Percentiles rank a stretch among this genome's conserved stretches.
These are phyloP conservation scores for Brienomyrus brachyistius DNA, from an alignment of 2,113 vertebrate genomes.

Conservation along the genomic window DNA sequence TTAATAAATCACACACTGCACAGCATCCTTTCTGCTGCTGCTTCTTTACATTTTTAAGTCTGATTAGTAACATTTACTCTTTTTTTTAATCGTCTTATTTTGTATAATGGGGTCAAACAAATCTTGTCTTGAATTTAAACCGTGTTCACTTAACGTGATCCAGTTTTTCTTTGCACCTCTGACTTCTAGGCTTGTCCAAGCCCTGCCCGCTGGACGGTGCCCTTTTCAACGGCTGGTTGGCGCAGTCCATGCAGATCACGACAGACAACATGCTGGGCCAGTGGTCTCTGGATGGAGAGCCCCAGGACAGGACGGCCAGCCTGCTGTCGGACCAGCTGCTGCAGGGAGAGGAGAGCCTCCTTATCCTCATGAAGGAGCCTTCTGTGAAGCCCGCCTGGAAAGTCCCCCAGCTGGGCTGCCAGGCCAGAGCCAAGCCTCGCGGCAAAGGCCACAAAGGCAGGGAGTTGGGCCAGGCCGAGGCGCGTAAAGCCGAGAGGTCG, in stretches of 20 bases:
- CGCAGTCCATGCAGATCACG: conserved; percentile 88
- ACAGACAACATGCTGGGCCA: conserved; percentile 90
- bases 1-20: neutral
- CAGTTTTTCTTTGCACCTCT: neutral
- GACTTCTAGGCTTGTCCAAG: conserved; percentile 71
- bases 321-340: conserved; percentile 88
- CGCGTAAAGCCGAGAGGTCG: conserved; percentile 41
- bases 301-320: conserved; percentile 70
- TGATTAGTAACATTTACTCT: neutral
- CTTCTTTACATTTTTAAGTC: neutral
- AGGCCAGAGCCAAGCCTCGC: conserved; percentile 64
- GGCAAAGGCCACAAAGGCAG: conserved; percentile 57
- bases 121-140: neutral
- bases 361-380: conserved; percentile 93
- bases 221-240: conserved; percentile 93
- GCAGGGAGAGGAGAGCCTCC: conserved; percentile 83
- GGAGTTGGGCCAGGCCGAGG: conserved; percentile 27
- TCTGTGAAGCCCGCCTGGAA: conserved; percentile 79
- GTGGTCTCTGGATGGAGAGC: conserved; percentile 80
- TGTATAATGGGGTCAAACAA: neutral
- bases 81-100: neutral
- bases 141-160: neutral
- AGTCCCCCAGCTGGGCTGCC: conserved; percentile 75
- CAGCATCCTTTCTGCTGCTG: neutral
- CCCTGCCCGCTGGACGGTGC: conserved; percentile 87